Percentiles rank a stretch among this genome's conserved stretches.
These are phyloP conservation scores for Bubo scandiacus DNA, from an alignment of 2,113 vertebrate genomes.

Conservation along the genomic window DNA sequence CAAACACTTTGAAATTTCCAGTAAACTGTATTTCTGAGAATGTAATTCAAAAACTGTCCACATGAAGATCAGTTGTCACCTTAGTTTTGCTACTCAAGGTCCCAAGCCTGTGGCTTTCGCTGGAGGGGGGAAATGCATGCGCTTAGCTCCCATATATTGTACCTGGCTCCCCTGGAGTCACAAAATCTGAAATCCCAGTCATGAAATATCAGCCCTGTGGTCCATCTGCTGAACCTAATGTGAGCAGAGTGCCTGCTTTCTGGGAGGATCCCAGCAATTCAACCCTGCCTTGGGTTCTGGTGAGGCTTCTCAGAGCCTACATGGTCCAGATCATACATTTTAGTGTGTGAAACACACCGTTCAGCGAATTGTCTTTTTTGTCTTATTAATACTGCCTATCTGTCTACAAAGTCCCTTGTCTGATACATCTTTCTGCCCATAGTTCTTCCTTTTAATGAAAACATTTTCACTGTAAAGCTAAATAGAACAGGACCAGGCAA, in stretches of 20 bases:
- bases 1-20: not conserved
- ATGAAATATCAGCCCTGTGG: not conserved
- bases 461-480: not conserved
- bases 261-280: not conserved
- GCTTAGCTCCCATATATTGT: not conserved
- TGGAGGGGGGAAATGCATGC: not conserved
- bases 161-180: not conserved
- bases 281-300: not conserved
- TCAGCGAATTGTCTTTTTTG: not conserved
- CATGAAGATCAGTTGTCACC: not conserved
- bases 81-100: not conserved
- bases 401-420: not conserved
- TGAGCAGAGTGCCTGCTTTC: not conserved
- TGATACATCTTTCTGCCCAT: accelerated
- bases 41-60: not conserved
- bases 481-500: not conserved
- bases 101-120: not conserved
- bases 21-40: not conserved
- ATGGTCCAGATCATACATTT: not conserved
- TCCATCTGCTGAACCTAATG: not conserved
- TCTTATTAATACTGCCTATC: not conserved
- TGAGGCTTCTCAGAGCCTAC: not conserved
- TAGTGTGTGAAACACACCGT: not conserved
- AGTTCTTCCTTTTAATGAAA: not conserved
- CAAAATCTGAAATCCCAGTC: not conserved